A percentile compares a stretch with the other conserved stretches of the same genome.
phyloP scores from a whole-genome alignment of 2,797 vertebrate genomes.

The Melanotaenia parkinsoni region DNA sequence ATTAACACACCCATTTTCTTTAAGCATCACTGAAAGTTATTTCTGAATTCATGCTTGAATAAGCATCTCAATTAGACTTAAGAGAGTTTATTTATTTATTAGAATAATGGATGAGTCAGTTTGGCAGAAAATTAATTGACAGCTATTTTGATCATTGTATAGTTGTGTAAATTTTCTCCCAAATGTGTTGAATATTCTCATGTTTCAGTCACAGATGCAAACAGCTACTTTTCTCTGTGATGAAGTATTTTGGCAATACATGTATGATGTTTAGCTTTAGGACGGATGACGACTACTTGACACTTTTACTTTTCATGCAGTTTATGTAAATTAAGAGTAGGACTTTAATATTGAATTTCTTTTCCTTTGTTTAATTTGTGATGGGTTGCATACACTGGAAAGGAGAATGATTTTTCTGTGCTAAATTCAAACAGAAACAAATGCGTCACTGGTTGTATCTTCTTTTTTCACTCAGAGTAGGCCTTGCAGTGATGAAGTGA shows the following conservation, averaged over 20 bases:
- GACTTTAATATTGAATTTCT: not conserved
- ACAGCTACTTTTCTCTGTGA: not conserved
- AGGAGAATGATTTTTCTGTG: not conserved
- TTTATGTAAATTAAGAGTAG: not conserved
- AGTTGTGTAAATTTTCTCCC: no score
- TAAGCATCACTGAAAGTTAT: not conserved
- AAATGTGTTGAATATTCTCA: not conserved
- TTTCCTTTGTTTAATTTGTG: not conserved
- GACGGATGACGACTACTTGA: not conserved
- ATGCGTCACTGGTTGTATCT: not conserved
- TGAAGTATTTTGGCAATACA: no score
- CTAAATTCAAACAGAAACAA: not conserved
- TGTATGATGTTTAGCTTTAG: not conserved
- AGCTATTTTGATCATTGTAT: no score
- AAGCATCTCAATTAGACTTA: not conserved
- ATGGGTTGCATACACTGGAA: not conserved
- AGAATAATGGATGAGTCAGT: not conserved
- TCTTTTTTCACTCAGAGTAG: not conserved
- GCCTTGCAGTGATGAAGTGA: slow-evolving; percentile 4
- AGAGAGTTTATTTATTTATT: not conserved
- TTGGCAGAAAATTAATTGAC: not conserved
- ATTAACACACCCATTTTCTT: not conserved
- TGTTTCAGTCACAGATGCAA: not conserved
- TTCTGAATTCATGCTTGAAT: not conserved
- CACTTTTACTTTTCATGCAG: not conserved